A percentile compares a stretch with the other conserved stretches of the same genome.
Evolutionary conservation across 1,140 invertebrate genomes (phyloP).

Genomic region (Tachypleus tridentatus): DNA sequence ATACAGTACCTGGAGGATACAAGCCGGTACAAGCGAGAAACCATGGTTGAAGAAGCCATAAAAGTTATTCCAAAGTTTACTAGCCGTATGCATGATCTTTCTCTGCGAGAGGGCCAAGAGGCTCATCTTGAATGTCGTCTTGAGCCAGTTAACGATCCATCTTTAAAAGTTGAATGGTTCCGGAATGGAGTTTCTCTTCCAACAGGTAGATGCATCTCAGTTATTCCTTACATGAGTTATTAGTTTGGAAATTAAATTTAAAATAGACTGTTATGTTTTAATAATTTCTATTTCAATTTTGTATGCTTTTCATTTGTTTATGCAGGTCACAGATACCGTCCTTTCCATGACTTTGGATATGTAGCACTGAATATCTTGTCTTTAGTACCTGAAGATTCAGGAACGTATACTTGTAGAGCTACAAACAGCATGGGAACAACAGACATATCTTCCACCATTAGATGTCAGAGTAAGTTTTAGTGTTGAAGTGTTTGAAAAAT

Average conservation of each 20-base stretch:
- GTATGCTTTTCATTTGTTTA: background rate
- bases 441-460: conserved; percentile 43
- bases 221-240: background rate
- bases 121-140: conserved; percentile 97
- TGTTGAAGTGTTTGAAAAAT: too few species aligned
- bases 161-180: conserved; percentile 86
- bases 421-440: conserved; percentile 79
- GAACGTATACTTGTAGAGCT: conserved; percentile 80
- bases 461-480: conserved; percentile 45
- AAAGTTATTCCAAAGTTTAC: conserved; percentile 69
- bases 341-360: conserved; percentile 92
- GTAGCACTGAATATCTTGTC: conserved; percentile 84
- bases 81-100: conserved; percentile 65
- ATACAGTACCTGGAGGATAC: conserved; percentile 82
- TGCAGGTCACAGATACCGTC: conserved; percentile 68
- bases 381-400: conserved; percentile 83
- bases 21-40: conserved; percentile 67
- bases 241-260: too few species aligned
- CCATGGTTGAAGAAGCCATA: conserved; percentile 67
- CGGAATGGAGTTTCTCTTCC: conserved; percentile 79
- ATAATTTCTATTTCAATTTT: too few species aligned
- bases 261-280: too few species aligned
- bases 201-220: conserved; percentile 45
- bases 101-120: conserved; percentile 76
- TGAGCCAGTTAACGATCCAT: conserved; percentile 89